Conservation (phyloP, 2,888 invertebrate genomes). For the Entomobrya proxima region DNA sequence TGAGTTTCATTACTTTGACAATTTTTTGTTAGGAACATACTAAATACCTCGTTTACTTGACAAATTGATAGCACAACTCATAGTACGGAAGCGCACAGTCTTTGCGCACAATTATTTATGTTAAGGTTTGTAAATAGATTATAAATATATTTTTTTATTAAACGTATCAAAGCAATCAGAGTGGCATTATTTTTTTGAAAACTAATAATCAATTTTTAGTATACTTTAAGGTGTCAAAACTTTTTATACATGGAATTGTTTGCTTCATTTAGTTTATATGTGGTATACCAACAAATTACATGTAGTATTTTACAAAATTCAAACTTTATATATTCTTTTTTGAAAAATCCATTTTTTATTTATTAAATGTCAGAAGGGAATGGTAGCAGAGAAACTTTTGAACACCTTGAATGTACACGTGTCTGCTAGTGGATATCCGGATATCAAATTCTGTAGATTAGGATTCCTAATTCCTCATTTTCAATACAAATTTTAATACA, state of each 20-base stretch:
- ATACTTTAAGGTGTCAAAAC: conserved; percentile 14
- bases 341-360: not conserved
- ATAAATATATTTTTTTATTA: conserved; percentile 36
- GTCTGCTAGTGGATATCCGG: not conserved
- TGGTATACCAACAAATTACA: not conserved
- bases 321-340: not conserved
- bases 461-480: not conserved
- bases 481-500: not conserved
- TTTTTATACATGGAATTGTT: not conserved
- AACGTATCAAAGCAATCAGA: conserved; percentile 27
- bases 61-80: conserved; percentile 52
- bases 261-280: not conserved
- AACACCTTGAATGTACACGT: not conserved
- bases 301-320: not conserved
- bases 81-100: conserved; percentile 65
- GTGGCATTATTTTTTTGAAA: conserved; percentile 13
- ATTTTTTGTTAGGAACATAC: not conserved
- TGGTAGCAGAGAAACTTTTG: conserved; percentile 42
- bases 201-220: conserved; percentile 12
- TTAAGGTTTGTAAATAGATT: conserved; percentile 49
- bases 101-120: conserved; percentile 58
- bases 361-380: conserved; percentile 54
- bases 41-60: conserved; percentile 35
- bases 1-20: conserved; percentile 13
- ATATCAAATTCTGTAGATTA: conserved; percentile 4